Conservation (phyloP, 2,888 invertebrate species). For the Drosophila cognata region DNA sequence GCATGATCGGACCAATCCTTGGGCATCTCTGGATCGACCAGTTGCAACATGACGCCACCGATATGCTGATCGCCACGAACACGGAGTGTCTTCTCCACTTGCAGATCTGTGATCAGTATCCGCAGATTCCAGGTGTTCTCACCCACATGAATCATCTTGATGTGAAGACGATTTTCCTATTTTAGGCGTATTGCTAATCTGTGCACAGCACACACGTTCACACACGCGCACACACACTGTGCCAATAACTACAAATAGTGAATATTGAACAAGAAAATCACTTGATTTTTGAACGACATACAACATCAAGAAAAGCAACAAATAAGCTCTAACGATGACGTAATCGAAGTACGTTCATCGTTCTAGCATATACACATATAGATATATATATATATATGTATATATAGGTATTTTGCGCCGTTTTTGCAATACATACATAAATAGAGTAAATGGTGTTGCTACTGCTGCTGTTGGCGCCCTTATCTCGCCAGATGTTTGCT, state of each 20-base stretch:
- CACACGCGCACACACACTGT: constrained; percentile 18
- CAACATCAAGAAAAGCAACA: constrained; percentile 21
- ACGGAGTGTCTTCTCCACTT: constrained; percentile 94
- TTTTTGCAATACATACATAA: constrained; percentile 57
- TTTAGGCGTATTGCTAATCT: constrained; percentile 57
- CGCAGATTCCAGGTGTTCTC: constrained; percentile 99
- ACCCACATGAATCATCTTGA: constrained; percentile 87
- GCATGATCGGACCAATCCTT: constrained; percentile 99
- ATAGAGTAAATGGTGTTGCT: constrained; percentile 15
- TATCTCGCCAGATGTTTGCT: constrained; percentile 77
- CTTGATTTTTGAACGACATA: constrained; percentile 34
- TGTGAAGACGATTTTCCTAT: constrained; percentile 43
- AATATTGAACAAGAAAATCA: constrained; percentile 61
- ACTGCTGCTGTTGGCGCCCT: constrained; percentile 51
- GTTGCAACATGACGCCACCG: constrained; percentile 98
- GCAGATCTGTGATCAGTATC: constrained; percentile 96
- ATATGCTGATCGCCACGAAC: constrained; percentile 99
- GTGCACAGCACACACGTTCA: constrained; percentile 18
- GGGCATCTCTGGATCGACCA: constrained; percentile 98
- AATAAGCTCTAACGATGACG: constrained; percentile 73
- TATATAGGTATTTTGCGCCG: constrained; percentile 23
- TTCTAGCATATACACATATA: constrained; percentile 23
- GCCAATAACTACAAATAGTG: constrained; percentile 50
- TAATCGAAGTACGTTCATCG: constrained; percentile 68
- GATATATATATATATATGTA: neutral